phyloP scores from a whole-genome alignment of 2,888 invertebrate species.

The Phania funesta region DNA sequence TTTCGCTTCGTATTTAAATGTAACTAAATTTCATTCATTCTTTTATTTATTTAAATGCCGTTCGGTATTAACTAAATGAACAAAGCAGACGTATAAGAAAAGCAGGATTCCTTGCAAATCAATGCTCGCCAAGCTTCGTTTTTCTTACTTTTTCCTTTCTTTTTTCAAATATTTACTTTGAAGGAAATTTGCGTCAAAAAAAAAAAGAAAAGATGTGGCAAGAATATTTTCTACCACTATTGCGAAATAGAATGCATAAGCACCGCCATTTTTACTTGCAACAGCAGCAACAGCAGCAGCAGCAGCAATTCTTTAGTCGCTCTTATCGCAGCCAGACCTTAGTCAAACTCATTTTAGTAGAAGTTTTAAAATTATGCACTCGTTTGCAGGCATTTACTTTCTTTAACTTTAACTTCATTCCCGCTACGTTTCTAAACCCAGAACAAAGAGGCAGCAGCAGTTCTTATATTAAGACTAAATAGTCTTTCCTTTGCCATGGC shows the following conservation, averaged over 20 bases:
- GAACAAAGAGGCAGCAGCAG: not conserved
- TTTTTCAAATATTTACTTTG: constrained; percentile 15
- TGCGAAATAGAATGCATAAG: not conserved
- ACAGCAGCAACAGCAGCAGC: not conserved
- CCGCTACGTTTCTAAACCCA: not conserved
- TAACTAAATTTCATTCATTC: constrained; percentile 47
- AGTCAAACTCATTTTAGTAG: constrained; percentile 23
- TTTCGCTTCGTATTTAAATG: constrained; percentile 35
- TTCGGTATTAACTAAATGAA: constrained; percentile 38
- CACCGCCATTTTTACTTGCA: not conserved
- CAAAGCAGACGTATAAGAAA: not conserved
- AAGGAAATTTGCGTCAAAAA: not conserved
- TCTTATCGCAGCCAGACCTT: constrained; percentile 15
- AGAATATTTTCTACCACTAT: not conserved
- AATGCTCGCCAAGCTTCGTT: constrained; percentile 23
- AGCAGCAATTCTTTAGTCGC: not conserved
- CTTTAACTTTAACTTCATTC: constrained; percentile 15
- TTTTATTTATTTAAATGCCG: constrained; percentile 50
- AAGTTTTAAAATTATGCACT: constrained; percentile 60
- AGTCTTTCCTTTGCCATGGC: not conserved
- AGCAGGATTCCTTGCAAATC: constrained; percentile 26
- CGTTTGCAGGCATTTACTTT: constrained; percentile 47
- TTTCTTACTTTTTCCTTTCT: not conserved
- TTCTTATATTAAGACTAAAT: not conserved
- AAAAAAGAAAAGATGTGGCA: not conserved